Conservation (phyloP, 2,888 invertebrate species). For the Andrena flavipes region DNA sequence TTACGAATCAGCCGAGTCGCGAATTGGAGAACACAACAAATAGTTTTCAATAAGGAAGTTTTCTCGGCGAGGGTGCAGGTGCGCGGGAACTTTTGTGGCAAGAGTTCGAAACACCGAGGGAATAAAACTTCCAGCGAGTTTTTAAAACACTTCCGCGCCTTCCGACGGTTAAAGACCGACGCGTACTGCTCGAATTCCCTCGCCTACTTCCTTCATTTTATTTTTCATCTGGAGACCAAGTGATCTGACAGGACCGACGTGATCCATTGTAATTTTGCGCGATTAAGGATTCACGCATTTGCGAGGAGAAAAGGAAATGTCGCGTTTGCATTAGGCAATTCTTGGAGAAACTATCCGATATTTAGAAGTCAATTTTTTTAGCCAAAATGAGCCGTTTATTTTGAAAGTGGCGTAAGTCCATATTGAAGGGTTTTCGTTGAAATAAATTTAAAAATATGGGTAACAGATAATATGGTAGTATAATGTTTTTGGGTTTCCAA, state of each 20-base stretch:
- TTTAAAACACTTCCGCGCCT: conserved; percentile 73
- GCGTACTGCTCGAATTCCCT: conserved; percentile 25
- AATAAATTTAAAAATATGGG: too few relatives aligned
- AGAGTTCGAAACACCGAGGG: conserved; percentile 65
- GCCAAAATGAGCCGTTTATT: too few relatives aligned
- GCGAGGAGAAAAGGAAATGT: neutral
- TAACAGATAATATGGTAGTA: too few relatives aligned
- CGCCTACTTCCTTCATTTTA: neutral
- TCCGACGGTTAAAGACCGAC: conserved; percentile 68
- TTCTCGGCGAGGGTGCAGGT: conserved; percentile 62
- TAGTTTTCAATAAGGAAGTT: conserved; percentile 74
- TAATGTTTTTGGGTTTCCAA: too few relatives aligned
- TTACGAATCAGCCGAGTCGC: conserved; percentile 40
- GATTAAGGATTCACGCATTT: neutral
- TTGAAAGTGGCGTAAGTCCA: too few relatives aligned
- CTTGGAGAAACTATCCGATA: too few relatives aligned
- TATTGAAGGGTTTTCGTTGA: too few relatives aligned
- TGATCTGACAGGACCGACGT: neutral
- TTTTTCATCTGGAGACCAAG: neutral
- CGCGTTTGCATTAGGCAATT: too few relatives aligned
- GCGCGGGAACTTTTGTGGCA: conserved; percentile 60
- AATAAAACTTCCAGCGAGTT: conserved; percentile 63
- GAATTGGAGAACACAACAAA: conserved; percentile 67
- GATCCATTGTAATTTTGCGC: conserved; percentile 25
- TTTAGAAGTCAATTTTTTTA: too few relatives aligned